Evolutionary conservation across 2,797 vertebrate genomes (phyloP), one percentile per base, ranked within the genome.

Genomic region (Philypnodon macrostomus): DNA sequence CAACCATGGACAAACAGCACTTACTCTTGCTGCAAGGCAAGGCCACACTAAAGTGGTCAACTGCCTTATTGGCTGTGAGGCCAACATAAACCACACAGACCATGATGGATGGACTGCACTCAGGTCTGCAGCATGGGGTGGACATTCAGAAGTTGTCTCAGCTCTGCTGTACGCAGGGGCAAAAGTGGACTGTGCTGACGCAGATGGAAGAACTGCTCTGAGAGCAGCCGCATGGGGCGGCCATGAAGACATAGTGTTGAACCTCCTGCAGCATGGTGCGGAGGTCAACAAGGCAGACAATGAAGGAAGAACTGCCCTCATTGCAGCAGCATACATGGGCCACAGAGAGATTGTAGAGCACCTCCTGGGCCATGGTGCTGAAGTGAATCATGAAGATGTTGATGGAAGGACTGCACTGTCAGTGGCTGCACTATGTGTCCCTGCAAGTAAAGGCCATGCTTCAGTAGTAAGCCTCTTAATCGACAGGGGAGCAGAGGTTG

Each of bases 281-380:
- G 93, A 98, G 61, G 96, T 97, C 47, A 98, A 99, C 78, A 97
- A 95, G 75, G 95, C 95, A 0, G 97, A 99, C 75, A 96, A 96
- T 1, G 97, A 98, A 85, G 97, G 97, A 56, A 85, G 97, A 54
- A 99, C 96, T 0, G 96, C 96, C 9, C 86, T 99, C 65, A 98
- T 99, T 14, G 97, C 97, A 0, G 97, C 97, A 0, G 95, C 96
- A 0, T 99, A 99, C 81, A 99, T 99, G 97, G 97, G 97, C 0
- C 97, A 99, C 64, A 83, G 93, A 53, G 96, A 98, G 80, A 98
- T 99, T 0, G 97, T 98, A 1, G 95, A 97, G 73, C 96, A 97
- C 77, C 90, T 99, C 12, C 82, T 99, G 72, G 95, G 96, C 58
- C 96, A 98, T 0, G 96, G 95, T 0, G 95, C 97, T 0, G 92